Conservation (phyloP, 2,113 vertebrate species). For the Melierax canorus region DNA sequence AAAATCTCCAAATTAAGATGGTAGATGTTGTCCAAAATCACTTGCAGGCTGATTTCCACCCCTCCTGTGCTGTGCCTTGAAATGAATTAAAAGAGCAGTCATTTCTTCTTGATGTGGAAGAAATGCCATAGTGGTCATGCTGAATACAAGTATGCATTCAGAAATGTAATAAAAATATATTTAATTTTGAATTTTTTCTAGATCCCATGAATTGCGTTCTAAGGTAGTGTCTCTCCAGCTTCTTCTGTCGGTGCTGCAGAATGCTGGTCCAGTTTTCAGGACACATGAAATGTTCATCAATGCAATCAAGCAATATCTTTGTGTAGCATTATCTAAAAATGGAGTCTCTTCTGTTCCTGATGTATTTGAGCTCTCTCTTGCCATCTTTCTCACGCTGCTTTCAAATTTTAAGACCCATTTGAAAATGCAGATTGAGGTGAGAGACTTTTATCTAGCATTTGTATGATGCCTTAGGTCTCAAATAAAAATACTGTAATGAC, state of each 20-base stretch:
- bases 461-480: not conserved
- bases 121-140: not conserved
- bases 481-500: not conserved
- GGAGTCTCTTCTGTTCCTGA: conserved; percentile 95
- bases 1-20: not conserved
- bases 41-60: not conserved
- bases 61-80: not conserved
- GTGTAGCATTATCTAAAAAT: conserved; percentile 95
- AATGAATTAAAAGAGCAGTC: not conserved
- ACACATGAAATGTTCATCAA: conserved; percentile 98
- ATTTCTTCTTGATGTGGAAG: not conserved
- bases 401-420: conserved; percentile 97
- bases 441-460: not conserved
- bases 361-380: conserved; percentile 96
- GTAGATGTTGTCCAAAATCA: not conserved
- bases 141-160: not conserved
- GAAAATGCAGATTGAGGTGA: conserved; percentile 99
- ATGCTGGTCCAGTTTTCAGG: conserved; percentile 91
- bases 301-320: conserved; percentile 97
- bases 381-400: conserved; percentile 95
- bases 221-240: conserved; percentile 96
- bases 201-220: conserved; percentile 94
- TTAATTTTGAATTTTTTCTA: conserved; percentile 35
- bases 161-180: not conserved
- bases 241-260: conserved; percentile 92